Evolutionary conservation across 2,113 vertebrate genomes (phyloP).

Genomic region (Copsychus sechellarum): DNA sequence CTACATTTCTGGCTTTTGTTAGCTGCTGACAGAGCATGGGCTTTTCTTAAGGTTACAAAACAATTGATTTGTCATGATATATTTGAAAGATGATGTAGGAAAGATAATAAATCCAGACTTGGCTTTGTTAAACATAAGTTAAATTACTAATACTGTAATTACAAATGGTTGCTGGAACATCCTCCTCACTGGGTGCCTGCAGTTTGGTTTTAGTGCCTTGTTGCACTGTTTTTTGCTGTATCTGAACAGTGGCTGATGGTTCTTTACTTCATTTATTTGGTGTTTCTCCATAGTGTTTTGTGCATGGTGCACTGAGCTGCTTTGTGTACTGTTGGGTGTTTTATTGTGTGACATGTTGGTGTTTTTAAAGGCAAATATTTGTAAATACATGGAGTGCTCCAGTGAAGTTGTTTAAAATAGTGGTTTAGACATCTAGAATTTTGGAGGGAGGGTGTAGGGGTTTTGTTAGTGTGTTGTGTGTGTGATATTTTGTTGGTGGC

Average conservation of each 20-base stretch:
- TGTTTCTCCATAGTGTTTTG: neutral
- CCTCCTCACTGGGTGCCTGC: neutral
- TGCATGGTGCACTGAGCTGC: neutral
- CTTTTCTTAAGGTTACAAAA: neutral
- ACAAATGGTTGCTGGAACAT: neutral
- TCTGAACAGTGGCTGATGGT: neutral
- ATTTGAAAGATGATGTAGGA: neutral
- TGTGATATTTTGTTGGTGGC: neutral
- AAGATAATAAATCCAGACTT: neutral
- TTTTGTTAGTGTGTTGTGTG: neutral
- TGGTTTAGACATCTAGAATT: neutral
- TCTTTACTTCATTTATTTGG: neutral
- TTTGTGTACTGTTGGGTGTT: neutral
- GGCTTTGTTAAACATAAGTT: neutral
- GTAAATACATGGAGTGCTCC: neutral
- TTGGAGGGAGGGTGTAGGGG: neutral
- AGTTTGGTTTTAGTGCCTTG: neutral
- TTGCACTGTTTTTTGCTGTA: neutral
- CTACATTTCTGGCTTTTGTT: neutral
- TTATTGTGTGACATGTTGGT: neutral
- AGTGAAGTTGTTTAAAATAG: neutral
- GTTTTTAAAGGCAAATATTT: neutral
- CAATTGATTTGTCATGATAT: neutral
- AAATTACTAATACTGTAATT: neutral
- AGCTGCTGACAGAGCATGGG: neutral